A percentile compares a stretch with the other conserved stretches of the same genome.
These are phyloP conservation scores for Steatocranus sp. DNA, from an alignment of 2,797 vertebrate genomes.

Conservation along the genomic window DNA sequence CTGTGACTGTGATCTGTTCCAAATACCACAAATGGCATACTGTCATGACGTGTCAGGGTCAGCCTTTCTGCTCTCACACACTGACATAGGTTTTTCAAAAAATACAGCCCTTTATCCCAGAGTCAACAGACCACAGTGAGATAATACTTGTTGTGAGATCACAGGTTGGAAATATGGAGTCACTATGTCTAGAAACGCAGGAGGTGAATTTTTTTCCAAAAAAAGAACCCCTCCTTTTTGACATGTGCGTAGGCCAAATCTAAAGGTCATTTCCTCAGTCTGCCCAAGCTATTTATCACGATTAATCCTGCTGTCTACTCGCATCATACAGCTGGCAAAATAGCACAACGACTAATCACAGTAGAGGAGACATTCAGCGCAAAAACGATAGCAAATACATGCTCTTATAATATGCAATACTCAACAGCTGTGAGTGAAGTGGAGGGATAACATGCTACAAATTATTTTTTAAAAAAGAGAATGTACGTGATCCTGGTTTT, in stretches of 20 bases:
- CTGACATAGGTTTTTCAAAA: slow-evolving; percentile 41
- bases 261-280: neutral
- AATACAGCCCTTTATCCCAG: slow-evolving; percentile 44
- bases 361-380: neutral
- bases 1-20: slow-evolving; percentile 31
- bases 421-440: neutral
- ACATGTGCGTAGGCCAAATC: neutral
- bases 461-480: rapidly evolving
- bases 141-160: slow-evolving; percentile 49
- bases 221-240: neutral
- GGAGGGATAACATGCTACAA: neutral
- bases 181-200: slow-evolving; percentile 22
- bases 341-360: neutral
- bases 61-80: slow-evolving; percentile 41
- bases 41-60: slow-evolving; percentile 49
- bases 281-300: neutral
- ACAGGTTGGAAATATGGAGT: slow-evolving; percentile 32
- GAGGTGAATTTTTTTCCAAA: neutral
- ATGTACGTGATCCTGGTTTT: neutral
- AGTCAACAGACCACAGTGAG: slow-evolving; percentile 49
- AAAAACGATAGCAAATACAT: neutral
- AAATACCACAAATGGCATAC: slow-evolving; percentile 43
- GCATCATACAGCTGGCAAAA: slow-evolving; percentile 18
- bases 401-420: neutral
- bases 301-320: slow-evolving; percentile 3